Percentiles rank a stretch among this genome's conserved stretches.
These are phyloP conservation scores for Acanthosepion lycidas DNA, from an alignment of 2,888 invertebrate species.

Conservation along the genomic window DNA sequence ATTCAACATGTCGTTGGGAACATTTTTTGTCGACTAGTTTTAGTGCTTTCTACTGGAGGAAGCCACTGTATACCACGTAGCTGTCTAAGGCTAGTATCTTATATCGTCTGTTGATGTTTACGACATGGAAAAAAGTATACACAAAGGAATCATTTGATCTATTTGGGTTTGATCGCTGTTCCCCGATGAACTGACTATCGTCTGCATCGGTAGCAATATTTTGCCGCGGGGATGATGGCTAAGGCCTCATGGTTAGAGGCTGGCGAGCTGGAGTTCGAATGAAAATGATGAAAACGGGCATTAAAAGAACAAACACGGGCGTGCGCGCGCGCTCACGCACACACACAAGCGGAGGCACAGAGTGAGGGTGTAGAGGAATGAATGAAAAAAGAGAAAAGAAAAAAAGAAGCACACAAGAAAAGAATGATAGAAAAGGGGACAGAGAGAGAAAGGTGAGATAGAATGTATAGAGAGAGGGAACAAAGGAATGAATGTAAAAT, in stretches of 20 bases:
- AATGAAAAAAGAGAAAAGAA: background rate
- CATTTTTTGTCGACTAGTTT: background rate
- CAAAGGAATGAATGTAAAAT: no score
- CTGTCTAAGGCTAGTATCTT: background rate
- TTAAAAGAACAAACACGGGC: background rate
- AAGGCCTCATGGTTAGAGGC: background rate
- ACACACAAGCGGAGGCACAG: background rate
- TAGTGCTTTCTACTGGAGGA: background rate
- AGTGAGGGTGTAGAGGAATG: background rate
- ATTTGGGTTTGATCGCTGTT: background rate
- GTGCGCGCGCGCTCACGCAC: no score
- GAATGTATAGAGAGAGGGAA: no score
- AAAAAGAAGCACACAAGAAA: background rate
- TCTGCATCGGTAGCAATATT: background rate
- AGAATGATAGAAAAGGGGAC: background rate
- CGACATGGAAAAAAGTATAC: background rate
- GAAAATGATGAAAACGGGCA: background rate
- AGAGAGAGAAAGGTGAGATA: background rate
- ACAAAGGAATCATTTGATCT: constrained; percentile 2
- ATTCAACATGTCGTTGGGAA: background rate
- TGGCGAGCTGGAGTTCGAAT: background rate
- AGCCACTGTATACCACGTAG: background rate
- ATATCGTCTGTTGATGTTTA: background rate
- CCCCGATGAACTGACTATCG: background rate
- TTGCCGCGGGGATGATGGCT: background rate